Evolutionary conservation across 2,113 vertebrate species (phyloP).

Genomic region (Scomber japonicus): DNA sequence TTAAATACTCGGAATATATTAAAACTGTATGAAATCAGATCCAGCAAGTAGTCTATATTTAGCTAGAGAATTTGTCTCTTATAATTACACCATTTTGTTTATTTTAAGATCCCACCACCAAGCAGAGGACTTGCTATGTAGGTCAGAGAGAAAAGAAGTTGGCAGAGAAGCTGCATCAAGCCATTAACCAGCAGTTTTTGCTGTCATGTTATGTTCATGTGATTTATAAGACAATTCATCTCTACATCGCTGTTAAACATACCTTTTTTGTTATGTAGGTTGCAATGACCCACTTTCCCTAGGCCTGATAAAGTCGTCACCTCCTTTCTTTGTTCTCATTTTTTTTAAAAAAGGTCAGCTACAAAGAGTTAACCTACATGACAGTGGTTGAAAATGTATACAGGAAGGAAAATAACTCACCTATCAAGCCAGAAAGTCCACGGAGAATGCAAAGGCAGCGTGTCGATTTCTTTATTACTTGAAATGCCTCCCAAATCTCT

Average conservation of each 20-base stretch:
- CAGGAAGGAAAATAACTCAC: conserved; percentile 47
- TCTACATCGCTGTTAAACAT: not conserved
- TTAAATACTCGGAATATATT: not conserved
- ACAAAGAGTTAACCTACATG: conserved; percentile 29
- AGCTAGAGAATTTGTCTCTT: not conserved
- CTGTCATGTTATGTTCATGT: not conserved
- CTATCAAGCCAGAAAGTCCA: conserved; percentile 89
- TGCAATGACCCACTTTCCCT: not conserved
- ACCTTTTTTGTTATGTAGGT: not conserved
- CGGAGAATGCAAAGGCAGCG: conserved; percentile 84
- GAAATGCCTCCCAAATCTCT: conserved; percentile 77
- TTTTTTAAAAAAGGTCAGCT: conserved; percentile 17
- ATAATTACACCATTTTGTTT: conserved; percentile 23
- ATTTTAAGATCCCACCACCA: conserved; percentile 20
- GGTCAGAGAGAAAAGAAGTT: conserved; percentile 56
- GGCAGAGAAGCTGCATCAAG: not conserved
- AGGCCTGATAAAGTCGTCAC: conserved; percentile 9
- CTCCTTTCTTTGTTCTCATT: conserved; percentile 48
- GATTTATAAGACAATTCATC: not conserved
- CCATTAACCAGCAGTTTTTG: not conserved
- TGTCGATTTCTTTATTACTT: conserved; percentile 68
- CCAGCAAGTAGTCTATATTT: not conserved
- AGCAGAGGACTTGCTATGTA: conserved; percentile 51
- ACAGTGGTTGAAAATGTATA: not conserved
- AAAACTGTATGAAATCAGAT: not conserved